Conservation (phyloP, 1,140 invertebrate species). For the Platyura marginata region DNA sequence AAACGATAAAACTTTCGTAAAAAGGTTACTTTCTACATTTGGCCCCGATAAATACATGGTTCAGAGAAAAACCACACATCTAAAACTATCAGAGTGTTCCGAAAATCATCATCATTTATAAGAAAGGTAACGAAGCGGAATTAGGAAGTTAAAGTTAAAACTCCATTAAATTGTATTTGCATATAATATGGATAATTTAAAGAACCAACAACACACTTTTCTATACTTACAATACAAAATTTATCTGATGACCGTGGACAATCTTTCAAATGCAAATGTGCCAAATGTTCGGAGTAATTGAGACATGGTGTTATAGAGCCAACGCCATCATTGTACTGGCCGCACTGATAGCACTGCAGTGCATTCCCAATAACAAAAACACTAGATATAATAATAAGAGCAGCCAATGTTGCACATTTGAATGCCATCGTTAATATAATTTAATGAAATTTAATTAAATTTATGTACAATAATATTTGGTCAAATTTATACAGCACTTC, state of each 20-base stretch:
- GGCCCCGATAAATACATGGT: no score
- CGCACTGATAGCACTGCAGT: conserved; percentile 54
- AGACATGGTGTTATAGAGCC: conserved; percentile 63
- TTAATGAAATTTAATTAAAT: not conserved
- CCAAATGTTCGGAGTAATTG: conserved; percentile 41
- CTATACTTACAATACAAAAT: conserved; percentile 61
- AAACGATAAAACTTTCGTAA: no score
- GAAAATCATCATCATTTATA: no score
- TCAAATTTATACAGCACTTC: no score
- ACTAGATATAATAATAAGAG: not conserved
- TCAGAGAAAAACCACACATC: no score
- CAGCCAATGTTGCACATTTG: not conserved
- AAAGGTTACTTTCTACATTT: no score
- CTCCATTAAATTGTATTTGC: no score
- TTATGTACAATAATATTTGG: not conserved
- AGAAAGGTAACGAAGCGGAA: no score
- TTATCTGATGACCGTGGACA: conserved; percentile 36
- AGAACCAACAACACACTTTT: conserved; percentile 2
- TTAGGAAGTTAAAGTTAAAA: no score
- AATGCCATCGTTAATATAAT: not conserved
- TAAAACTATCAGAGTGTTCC: no score
- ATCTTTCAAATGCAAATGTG: conserved; percentile 40
- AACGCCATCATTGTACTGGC: conserved; percentile 61
- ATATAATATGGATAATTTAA: no score
- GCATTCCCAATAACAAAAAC: conserved; percentile 14